Conservation (phyloP, 2,113 vertebrate genomes). For the Boleophthalmus pectinirostris region DNA sequence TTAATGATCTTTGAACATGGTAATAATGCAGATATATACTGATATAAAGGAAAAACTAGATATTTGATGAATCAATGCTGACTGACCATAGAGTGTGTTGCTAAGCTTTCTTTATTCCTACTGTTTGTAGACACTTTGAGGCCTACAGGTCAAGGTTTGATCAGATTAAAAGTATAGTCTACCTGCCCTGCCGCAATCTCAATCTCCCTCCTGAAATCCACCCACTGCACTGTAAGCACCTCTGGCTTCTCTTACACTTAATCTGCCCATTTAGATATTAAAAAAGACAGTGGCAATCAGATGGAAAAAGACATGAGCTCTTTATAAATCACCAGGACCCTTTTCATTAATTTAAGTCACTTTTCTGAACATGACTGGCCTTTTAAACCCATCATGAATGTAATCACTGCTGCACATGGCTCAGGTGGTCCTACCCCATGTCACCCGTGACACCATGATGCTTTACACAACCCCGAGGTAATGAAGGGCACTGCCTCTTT, state of each 20-base stretch:
- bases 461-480: slow-evolving; percentile 55
- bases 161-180: slow-evolving; percentile 55
- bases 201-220: slow-evolving; percentile 50
- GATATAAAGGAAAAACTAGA: not conserved
- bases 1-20: no score
- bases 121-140: slow-evolving; percentile 44
- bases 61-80: not conserved
- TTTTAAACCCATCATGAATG: slow-evolving; percentile 2
- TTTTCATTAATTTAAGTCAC: slow-evolving; percentile 48
- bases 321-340: slow-evolving; percentile 1
- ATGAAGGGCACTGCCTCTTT: slow-evolving; percentile 53
- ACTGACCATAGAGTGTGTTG: not conserved
- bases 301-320: slow-evolving; percentile 10
- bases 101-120: not conserved
- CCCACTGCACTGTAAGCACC: slow-evolving; percentile 43
- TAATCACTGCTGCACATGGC: slow-evolving; percentile 37
- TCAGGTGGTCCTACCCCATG: slow-evolving; percentile 57
- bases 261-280: slow-evolving; percentile 47
- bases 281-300: slow-evolving; percentile 59
- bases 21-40: not conserved
- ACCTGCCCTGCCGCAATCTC: slow-evolving; percentile 13
- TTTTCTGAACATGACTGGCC: slow-evolving; percentile 16
- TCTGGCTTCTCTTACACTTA: slow-evolving; percentile 43
- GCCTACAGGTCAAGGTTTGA: slow-evolving; percentile 52
- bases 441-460: slow-evolving; percentile 52